A percentile compares a stretch with the other conserved stretches of the same genome.
phyloP scores from a whole-genome alignment of 1,140 invertebrate genomes.

The Diorhabda sublineata region DNA sequence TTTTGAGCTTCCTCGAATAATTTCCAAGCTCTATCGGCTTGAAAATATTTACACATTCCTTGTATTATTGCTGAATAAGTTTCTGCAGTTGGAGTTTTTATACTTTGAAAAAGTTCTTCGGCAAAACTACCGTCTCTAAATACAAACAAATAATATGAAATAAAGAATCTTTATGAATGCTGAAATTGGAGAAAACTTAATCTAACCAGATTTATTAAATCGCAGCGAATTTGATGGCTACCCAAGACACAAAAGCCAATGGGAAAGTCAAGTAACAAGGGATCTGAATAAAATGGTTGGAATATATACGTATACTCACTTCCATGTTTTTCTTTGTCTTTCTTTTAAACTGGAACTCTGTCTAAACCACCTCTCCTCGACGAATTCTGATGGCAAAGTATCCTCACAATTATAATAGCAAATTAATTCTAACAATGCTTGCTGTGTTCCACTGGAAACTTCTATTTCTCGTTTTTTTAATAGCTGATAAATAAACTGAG shows the following conservation, averaged over 20 bases:
- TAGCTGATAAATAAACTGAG: constrained; percentile 68
- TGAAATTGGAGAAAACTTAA: too few species aligned
- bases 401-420: constrained; percentile 78
- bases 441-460: constrained; percentile 59
- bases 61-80: constrained; percentile 67
- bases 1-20: constrained; percentile 64
- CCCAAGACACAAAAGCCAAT: too few species aligned
- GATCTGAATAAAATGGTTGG: too few species aligned
- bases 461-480: constrained; percentile 59
- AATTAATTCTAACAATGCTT: constrained; percentile 73
- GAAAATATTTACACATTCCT: constrained; percentile 68
- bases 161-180: too few species aligned
- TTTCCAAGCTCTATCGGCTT: constrained; percentile 58
- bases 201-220: too few species aligned
- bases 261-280: too few species aligned
- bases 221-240: too few species aligned
- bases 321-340: constrained; percentile 66
- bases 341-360: constrained; percentile 50
- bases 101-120: constrained; percentile 62
- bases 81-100: constrained; percentile 57
- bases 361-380: constrained; percentile 76
- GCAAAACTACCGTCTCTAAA: constrained; percentile 62
- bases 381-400: constrained; percentile 58
- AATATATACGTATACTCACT: constrained; percentile 50
- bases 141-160: too few species aligned